Evolutionary conservation across 2,797 vertebrate genomes (phyloP), one percentile per base, ranked within the genome.

Genomic region (Phataginus tetradactyla): DNA sequence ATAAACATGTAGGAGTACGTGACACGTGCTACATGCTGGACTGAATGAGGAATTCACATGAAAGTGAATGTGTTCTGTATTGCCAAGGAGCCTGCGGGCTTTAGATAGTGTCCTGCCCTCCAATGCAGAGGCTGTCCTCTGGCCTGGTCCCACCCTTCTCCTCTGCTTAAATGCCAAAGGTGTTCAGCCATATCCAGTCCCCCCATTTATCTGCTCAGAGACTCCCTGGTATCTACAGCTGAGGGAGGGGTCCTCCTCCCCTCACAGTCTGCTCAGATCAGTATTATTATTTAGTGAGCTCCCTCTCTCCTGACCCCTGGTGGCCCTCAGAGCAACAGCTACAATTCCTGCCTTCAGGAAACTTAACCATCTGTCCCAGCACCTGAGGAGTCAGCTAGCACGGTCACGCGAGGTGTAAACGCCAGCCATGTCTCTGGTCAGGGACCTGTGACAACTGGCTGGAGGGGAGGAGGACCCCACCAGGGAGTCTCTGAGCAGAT

Each of bases 381-480:
- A 49, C 29, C 59, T 61, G 5, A 27, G 34, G 59, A 34, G 32
- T 45, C 39, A 8, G 23, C n/a, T 11, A 7, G 55, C 1, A 7
- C 1, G 1, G 29, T 25, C 29, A 7, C 23, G 18, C 3, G 20
- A 5, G 8, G 13, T 2, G 27, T 23, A 1, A 4, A 7, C 21
- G 2, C 37, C 13, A 0, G 3, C 1, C 21, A 7, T 4, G 4
- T 23, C 4, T 7, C 0, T 1, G 25, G 6, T 18, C 61, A 2
- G 1, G 3, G 39, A 1, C 17, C 59, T 0, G 0, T 9, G 37
- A 4, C 10, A 4, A 18, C 9, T 1, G 29, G 42, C 27, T 17
- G 17, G 27, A 51, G 84, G 83, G 42, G 3, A 2, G 18, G 45
- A 45, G 45, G 45, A 45, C 59, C 4, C 0, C 1, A 3, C 8